Evolutionary conservation across 1,140 invertebrate species (phyloP).

Genomic region (Eciton burchellii): DNA sequence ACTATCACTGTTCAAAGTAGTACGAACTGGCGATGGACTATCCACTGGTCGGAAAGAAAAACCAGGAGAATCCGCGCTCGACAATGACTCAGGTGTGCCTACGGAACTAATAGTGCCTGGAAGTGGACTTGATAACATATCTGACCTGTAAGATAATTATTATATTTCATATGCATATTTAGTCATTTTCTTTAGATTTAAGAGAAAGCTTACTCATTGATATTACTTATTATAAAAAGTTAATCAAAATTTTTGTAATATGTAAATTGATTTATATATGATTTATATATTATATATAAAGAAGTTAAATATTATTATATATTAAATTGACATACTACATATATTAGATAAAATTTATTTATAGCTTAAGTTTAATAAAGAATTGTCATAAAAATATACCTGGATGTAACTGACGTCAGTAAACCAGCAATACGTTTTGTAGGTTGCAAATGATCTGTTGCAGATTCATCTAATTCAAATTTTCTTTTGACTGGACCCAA

Average conservation of each 20-base stretch:
- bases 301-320: no score
- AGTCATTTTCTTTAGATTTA: background rate
- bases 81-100: conserved; percentile 87
- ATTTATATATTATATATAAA: background rate
- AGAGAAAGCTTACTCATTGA: background rate
- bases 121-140: conserved; percentile 86
- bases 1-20: conserved; percentile 72
- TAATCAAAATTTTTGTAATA: background rate
- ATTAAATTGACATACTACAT: no score
- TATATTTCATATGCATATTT: background rate
- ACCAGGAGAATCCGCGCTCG: conserved; percentile 87
- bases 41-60: conserved; percentile 86
- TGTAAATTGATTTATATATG: background rate
- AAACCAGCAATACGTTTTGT: conserved; percentile 86
- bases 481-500: conserved; percentile 90
- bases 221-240: background rate
- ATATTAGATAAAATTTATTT: no score
- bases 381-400: conserved; percentile 69
- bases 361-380: background rate
- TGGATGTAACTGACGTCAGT: conserved; percentile 80
- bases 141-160: conserved; percentile 73
- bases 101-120: conserved; percentile 87
- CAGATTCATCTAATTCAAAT: conserved; percentile 90
- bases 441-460: conserved; percentile 84
- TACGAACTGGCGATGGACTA: conserved; percentile 84